These are phyloP conservation scores for Sciurus niger DNA, from an alignment of 2,113 vertebrate species.

Conservation along the genomic window DNA sequence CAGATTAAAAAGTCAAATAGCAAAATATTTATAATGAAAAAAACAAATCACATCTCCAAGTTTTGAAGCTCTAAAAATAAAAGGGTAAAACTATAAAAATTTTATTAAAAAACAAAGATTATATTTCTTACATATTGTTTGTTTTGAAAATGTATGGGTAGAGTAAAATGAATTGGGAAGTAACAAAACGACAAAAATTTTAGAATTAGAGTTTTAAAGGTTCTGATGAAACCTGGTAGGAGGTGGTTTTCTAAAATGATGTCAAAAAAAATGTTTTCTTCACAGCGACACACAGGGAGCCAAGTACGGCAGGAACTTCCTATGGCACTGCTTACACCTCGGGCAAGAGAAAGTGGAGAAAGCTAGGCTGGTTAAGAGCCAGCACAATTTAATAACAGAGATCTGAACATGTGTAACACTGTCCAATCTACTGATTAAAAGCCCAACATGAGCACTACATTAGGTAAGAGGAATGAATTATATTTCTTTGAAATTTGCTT, in stretches of 20 bases:
- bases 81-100: background rate
- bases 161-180: background rate
- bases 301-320: background rate
- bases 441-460: background rate
- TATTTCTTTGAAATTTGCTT: constrained; percentile 30
- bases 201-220: constrained; percentile 30
- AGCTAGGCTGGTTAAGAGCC: background rate
- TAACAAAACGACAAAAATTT: constrained; percentile 16
- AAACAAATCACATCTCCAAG: background rate
- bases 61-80: constrained; percentile 14
- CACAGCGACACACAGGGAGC: background rate
- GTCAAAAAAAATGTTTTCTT: constrained; percentile 34
- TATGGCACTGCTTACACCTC: background rate
- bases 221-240: background rate
- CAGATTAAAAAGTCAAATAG: constrained; percentile 5
- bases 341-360: background rate
- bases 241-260: constrained; percentile 17
- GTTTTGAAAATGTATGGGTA: background rate
- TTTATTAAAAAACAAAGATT: constrained; percentile 32
- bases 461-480: background rate
- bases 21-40: constrained; percentile 30
- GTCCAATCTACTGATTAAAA: constrained; percentile 4
- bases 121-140: background rate
- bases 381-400: background rate
- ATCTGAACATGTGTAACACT: background rate